Evolutionary conservation across 2,888 invertebrate genomes (phyloP).

Genomic region (Philonicus albiceps): DNA sequence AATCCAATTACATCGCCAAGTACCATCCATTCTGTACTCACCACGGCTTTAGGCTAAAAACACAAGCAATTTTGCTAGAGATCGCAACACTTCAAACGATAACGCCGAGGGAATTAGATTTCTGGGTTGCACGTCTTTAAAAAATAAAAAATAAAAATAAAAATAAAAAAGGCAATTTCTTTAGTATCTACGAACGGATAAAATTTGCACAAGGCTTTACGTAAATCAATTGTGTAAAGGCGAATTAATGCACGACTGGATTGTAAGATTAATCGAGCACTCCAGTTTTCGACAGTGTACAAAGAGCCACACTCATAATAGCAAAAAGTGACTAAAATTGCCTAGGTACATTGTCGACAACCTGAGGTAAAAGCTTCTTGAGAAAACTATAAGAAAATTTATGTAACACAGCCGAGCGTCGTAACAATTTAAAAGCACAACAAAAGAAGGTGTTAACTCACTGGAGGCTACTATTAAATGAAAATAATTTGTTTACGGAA

Average conservation of each 20-base stretch:
- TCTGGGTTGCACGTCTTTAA: background rate
- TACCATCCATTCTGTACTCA: background rate
- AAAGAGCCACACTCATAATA: background rate
- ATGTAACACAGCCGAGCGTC: background rate
- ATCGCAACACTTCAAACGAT: background rate
- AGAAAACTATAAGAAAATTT: background rate
- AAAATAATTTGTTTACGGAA: background rate
- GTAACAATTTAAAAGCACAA: background rate
- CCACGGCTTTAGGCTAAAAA: background rate
- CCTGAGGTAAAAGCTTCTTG: background rate
- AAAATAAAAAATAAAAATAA: background rate
- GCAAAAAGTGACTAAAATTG: background rate
- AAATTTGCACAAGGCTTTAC: background rate
- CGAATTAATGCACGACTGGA: background rate
- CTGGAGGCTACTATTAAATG: background rate
- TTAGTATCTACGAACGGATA: background rate
- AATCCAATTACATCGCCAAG: background rate
- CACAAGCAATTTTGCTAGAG: background rate
- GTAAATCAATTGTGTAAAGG: constrained; percentile 17
- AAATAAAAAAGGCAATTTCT: background rate
- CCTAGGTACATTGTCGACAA: background rate
- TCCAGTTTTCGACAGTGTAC: background rate
- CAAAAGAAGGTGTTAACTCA: background rate
- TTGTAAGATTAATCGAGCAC: background rate
- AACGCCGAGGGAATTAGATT: background rate